A percentile compares a stretch with the other conserved stretches of the same genome.
phyloP scores from a whole-genome alignment of 2,113 vertebrate genomes.

The Triplophysa tibetana region DNA sequence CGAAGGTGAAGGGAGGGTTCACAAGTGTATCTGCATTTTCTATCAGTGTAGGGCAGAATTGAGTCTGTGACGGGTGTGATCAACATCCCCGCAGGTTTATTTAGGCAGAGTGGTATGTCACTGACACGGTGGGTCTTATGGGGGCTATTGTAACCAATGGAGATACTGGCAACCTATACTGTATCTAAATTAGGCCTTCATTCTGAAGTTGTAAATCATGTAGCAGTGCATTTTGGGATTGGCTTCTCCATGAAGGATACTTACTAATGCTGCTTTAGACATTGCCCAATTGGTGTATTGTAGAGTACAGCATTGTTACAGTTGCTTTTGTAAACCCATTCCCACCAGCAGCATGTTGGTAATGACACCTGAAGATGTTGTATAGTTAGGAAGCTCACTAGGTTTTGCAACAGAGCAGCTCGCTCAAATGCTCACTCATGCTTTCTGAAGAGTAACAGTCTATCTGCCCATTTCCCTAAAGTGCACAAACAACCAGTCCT shows the following conservation, averaged over 20 bases:
- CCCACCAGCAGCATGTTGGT: too few relatives aligned
- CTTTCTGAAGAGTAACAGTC: not conserved
- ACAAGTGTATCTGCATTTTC: conserved; percentile 34
- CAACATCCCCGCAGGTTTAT: conserved; percentile 21
- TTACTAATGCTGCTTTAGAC: too few relatives aligned
- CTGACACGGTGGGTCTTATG: not conserved
- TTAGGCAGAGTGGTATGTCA: not conserved
- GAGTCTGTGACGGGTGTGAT: not conserved
- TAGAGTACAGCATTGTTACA: too few relatives aligned
- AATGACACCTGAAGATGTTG: too few relatives aligned
- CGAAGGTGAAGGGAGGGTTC: conserved; percentile 48
- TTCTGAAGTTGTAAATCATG: not conserved
- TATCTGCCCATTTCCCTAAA: conserved; percentile 4
- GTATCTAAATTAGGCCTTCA: too few relatives aligned
- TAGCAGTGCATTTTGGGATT: too few relatives aligned
- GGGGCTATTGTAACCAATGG: not conserved
- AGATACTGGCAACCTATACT: not conserved
- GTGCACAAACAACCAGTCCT: conserved; percentile 37
- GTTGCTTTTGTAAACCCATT: too few relatives aligned
- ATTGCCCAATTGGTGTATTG: too few relatives aligned
- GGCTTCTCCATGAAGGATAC: too few relatives aligned
- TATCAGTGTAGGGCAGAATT: not conserved
- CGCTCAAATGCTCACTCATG: not conserved
- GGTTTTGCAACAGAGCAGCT: not conserved
- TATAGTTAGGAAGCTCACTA: conserved; percentile 21